A percentile compares a stretch with the other conserved stretches of the same genome.
Evolutionary conservation across 2,113 vertebrate species (phyloP).

Genomic region (Struthidea cinerea): DNA sequence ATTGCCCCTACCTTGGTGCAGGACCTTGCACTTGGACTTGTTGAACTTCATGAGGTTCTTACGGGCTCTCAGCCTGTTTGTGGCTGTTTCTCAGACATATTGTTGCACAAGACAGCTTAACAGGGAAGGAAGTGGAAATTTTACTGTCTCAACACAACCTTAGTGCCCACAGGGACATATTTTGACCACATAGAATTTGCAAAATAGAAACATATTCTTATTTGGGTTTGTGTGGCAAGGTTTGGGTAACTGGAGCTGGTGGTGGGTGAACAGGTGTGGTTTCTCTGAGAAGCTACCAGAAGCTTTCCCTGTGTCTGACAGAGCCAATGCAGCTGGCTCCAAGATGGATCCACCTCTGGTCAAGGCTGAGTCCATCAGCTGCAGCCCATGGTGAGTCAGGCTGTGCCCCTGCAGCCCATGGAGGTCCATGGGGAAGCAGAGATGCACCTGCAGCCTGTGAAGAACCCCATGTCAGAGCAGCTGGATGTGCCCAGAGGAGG

Average conservation of each 20-base stretch:
- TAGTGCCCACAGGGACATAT: background rate
- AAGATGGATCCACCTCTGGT: no score
- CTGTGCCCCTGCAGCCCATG: background rate
- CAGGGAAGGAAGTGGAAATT: background rate
- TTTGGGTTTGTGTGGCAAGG: background rate
- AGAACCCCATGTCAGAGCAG: background rate
- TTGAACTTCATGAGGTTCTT: background rate
- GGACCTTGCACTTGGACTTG: background rate
- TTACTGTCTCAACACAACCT: background rate
- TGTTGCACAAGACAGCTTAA: background rate
- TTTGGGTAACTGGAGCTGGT: background rate
- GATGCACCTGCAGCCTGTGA: background rate
- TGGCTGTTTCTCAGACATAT: background rate
- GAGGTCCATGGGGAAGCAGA: background rate
- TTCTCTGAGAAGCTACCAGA: background rate
- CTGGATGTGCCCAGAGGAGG: background rate
- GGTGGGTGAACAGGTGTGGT: background rate
- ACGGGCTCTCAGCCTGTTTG: background rate
- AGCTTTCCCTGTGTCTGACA: background rate
- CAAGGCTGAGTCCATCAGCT: background rate
- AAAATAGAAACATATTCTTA: background rate
- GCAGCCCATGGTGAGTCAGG: background rate
- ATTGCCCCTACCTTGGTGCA: background rate
- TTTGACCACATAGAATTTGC: background rate
- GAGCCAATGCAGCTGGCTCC: background rate